phyloP scores from a whole-genome alignment of 2,888 invertebrate genomes.

The Uropetala carovei region DNA sequence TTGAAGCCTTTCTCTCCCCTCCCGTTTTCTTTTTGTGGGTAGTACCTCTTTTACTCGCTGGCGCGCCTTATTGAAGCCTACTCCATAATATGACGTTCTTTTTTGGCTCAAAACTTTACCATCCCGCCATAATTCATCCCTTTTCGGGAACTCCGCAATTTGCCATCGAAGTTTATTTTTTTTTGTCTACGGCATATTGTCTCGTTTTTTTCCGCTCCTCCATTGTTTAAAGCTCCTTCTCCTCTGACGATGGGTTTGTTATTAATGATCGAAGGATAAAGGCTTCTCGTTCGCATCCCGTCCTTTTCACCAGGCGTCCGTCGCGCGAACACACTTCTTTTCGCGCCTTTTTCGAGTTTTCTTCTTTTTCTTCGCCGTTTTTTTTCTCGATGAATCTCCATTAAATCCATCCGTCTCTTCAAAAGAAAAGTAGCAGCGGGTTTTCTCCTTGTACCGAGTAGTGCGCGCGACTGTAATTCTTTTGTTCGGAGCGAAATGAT shows the following conservation, averaged over 20 bases:
- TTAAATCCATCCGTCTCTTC: neutral
- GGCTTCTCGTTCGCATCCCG: neutral
- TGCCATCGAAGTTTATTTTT: neutral
- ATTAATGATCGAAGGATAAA: neutral
- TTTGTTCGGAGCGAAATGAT: conserved; percentile 1
- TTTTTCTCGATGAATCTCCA: neutral
- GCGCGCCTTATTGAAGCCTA: too few relatives aligned
- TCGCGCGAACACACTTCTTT: neutral
- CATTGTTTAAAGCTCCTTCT: neutral
- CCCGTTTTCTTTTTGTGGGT: neutral
- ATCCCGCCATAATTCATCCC: neutral
- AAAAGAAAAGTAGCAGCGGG: neutral
- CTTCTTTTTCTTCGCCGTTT: neutral
- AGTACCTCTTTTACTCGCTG: too few relatives aligned
- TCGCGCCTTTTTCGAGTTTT: too few relatives aligned
- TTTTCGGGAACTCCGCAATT: neutral
- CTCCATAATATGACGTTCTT: too few relatives aligned
- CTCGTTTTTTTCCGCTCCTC: neutral
- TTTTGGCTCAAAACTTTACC: neutral
- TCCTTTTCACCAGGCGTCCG: neutral
- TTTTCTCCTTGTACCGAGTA: neutral
- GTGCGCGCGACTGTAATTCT: neutral
- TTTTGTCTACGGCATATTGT: neutral
- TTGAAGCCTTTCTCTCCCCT: neutral
- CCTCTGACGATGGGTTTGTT: neutral